Evolutionary conservation across 2,113 vertebrate genomes (phyloP), one percentile per base, ranked within the genome.

Genomic region (Pholis gunnellus): DNA sequence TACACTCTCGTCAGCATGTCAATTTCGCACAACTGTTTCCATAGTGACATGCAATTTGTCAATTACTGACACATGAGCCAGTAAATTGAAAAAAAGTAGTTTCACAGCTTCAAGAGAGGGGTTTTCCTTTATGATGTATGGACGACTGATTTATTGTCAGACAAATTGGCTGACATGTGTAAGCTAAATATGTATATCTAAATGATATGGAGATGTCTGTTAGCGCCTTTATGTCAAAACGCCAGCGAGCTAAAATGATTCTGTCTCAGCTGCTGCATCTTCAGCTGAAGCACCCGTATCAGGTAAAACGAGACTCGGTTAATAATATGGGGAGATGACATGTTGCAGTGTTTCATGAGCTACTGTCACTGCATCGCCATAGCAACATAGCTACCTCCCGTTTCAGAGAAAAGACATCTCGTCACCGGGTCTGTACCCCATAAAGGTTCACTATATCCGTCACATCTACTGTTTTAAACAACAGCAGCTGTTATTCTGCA

Each of bases 351-450:
- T 85, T 80, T 87, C 70, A 83, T 25, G 52, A 48, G 27, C 65
- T 73, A 38, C 50, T 80, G 79, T 82, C 74, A 61, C 42, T 56
- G 38, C 25, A 85, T 88, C 2, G 2, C 92, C 87, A 86, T 88
- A 31, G 86, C 86, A 89, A 89, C 87, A 65, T 63, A 14, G n/a
- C 52, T 38, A 38, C 36, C 8, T 38, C 36, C 72, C 18, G 29
- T 84, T 63, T 79, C 70, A 71, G 40, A 77, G 57, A 76, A 75
- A 67, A 72, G 71, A 81, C 70, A 84, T 72, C 60, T 60, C 15
- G 27, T 76, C 29, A 34, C 27, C 13, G 27, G 54, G 40, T 52
- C 63, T 77, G 71, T 61, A 64, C 7, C 13, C 14, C 9, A 25
- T 57, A 18, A 77, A 72, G 46, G n/a, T 64, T 27, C 27, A 29